Conservation (phyloP, 2,888 invertebrate genomes). For the Mechanitis messenoides region DNA sequence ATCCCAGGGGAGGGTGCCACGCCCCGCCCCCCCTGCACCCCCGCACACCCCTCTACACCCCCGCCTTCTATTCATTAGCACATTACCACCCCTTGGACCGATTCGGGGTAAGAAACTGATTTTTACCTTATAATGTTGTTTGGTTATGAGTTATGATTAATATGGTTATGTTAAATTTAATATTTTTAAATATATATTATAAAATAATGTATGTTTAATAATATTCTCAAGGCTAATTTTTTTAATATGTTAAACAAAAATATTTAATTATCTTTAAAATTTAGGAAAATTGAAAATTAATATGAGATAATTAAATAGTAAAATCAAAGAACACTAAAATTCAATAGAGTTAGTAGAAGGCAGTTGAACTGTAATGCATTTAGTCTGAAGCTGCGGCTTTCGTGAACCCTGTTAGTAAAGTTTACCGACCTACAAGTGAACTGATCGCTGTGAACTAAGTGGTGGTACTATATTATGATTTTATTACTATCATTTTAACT, state of each 20-base stretch:
- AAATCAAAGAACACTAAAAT: conserved; percentile 37
- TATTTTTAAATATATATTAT: too few species aligned
- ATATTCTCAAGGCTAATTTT: too few species aligned
- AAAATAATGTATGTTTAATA: too few species aligned
- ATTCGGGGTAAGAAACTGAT: conserved; percentile 63
- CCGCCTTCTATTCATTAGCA: conserved; percentile 71
- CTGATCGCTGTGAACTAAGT: conserved; percentile 35
- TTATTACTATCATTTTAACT: too few species aligned
- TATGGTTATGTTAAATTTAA: neutral
- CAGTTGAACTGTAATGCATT: conserved; percentile 53
- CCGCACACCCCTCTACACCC: conserved; percentile 40
- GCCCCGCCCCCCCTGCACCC: conserved; percentile 34
- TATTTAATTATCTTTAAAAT: too few species aligned
- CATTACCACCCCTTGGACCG: conserved; percentile 68
- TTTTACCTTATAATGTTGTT: conserved; percentile 40
- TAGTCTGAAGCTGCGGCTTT: conserved; percentile 46
- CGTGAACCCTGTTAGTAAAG: conserved; percentile 54
- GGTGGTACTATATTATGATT: conserved; percentile 12
- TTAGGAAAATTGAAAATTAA: too few species aligned
- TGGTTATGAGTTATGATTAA: conserved; percentile 13
- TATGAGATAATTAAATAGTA: too few species aligned
- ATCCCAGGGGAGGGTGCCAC: conserved; percentile 66
- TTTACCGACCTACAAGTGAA: conserved; percentile 50
- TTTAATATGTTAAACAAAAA: too few species aligned
- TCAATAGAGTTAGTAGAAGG: conserved; percentile 54